Evolutionary conservation across 1,140 invertebrate species (phyloP).

Genomic region (Lineus longissimus): DNA sequence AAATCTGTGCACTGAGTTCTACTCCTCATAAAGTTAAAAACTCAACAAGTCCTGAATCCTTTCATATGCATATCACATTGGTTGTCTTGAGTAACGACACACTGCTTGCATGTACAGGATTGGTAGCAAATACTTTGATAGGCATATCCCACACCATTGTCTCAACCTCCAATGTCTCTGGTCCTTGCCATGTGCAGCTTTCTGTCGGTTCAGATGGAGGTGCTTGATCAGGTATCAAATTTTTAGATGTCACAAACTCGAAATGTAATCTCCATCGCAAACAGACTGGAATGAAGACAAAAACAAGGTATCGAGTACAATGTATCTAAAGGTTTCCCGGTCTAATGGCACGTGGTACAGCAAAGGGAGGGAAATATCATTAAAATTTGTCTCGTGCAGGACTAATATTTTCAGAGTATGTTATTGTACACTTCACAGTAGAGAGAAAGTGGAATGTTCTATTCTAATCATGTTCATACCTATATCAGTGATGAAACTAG

Average conservation of each 20-base stretch:
- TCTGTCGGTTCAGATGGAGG: conserved; percentile 44
- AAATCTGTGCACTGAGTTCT: too few relatives aligned
- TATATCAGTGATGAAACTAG: conserved; percentile 82
- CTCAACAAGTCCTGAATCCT: too few relatives aligned
- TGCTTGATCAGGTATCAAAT: conserved; percentile 29
- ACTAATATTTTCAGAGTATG: too few relatives aligned
- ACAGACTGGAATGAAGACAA: conserved; percentile 62
- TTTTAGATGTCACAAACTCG: conserved; percentile 80
- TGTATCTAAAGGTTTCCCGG: background rate
- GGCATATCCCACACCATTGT: conserved; percentile 98
- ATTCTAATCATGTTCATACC: too few relatives aligned
- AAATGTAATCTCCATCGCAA: conserved; percentile 92
- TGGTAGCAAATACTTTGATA: conserved; percentile 85
- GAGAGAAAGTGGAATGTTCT: background rate
- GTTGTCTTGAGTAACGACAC: conserved; percentile 21
- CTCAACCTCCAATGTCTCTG: conserved; percentile 80
- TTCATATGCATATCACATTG: background rate
- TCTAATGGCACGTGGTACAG: too few relatives aligned
- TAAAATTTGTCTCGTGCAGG: too few relatives aligned
- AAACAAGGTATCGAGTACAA: conserved; percentile 24
- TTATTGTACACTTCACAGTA: background rate
- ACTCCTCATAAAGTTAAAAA: too few relatives aligned
- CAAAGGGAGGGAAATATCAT: too few relatives aligned
- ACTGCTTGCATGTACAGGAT: conserved; percentile 65
- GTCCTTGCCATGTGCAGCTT: conserved; percentile 75